Percentiles rank a stretch among this genome's conserved stretches.
Evolutionary conservation across 2,113 vertebrate genomes (phyloP).

Genomic region (Cephalophus harveyi): DNA sequence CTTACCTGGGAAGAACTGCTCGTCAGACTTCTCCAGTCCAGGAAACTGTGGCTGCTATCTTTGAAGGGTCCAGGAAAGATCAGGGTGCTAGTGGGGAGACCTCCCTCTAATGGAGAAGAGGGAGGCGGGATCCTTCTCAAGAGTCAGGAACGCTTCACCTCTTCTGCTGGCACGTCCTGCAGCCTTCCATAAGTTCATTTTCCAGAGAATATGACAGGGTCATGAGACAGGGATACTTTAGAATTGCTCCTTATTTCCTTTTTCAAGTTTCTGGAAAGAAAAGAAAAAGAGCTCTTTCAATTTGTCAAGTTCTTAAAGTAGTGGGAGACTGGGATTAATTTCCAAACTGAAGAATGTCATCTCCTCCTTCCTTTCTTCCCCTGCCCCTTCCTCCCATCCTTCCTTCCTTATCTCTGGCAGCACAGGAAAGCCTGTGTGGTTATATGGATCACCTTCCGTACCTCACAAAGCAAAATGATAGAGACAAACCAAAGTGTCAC

Average conservation of each 20-base stretch:
- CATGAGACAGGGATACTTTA: not conserved
- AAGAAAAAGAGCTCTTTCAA: not conserved
- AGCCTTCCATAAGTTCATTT: not conserved
- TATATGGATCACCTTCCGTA: not conserved
- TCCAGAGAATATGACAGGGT: not conserved
- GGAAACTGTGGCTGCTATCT: not conserved
- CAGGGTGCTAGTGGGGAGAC: accelerated
- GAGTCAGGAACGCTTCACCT: not conserved
- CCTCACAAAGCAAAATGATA: not conserved
- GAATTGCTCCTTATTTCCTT: not conserved
- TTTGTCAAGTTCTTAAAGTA: not conserved
- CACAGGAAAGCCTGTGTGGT: not conserved
- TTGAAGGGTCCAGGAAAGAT: not conserved
- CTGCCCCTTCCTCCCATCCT: not conserved
- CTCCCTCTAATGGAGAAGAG: accelerated
- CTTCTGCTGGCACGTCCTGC: accelerated
- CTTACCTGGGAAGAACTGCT: constrained; percentile 44
- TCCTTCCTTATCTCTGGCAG: not conserved
- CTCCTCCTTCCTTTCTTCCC: not conserved
- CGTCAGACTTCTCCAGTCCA: not conserved
- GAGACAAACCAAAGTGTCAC: not conserved
- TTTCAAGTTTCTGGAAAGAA: constrained; percentile 44
- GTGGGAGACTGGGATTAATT: not conserved
- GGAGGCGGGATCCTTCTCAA: not conserved
- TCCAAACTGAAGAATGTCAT: not conserved